Evolutionary conservation across 2,888 invertebrate species (phyloP), one percentile per base, ranked within the genome.

Genomic region (Caenorhabditis zanzibari): DNA sequence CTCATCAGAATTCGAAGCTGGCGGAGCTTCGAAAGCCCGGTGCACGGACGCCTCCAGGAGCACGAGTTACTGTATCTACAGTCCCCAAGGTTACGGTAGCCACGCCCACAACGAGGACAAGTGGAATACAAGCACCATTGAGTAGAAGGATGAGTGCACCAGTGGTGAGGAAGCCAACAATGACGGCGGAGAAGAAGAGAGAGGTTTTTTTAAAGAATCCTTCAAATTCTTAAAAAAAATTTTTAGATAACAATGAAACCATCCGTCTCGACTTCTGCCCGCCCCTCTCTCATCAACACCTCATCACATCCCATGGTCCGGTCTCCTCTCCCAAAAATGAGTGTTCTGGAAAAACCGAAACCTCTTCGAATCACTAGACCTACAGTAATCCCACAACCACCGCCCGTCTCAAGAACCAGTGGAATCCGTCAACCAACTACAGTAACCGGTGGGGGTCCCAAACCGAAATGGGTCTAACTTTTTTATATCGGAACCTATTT

Each of bases 241-340:
- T 82, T 76, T 1, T 73, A 82, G 82, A 74, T 82, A 1, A 74
- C 73, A 7, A 69, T 83, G 74, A 83, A 83, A 26, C 83, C 83
- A 28, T 64, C 71, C 16, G 83, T 83, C 22, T 83, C 83, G 5
- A 83, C 83, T 4, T 80, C 80, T 12, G 83, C 83, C n/a, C 83
- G 83, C 6, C 83, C 83, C 6, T 63, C 63, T 28, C 75, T 83
- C 22, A 83, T 83, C 73, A 83, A 74, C 58, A 83, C 83, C 16
- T 59, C 74, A n/a, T 74, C 79, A 14, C 38, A 56, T 16, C 74
- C 73, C 19, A 64, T 69, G n/a, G 64, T 63, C 52, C 24, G 79
- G 32, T 79, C 82, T 10, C 73, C 82, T 3, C 75, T 83, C 2
- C 83, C 83, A 0, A 83, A 83, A 64, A 71, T 83, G 83, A 83